phyloP scores from a whole-genome alignment of 2,888 invertebrate species.

The Ptychoptera albimana region DNA sequence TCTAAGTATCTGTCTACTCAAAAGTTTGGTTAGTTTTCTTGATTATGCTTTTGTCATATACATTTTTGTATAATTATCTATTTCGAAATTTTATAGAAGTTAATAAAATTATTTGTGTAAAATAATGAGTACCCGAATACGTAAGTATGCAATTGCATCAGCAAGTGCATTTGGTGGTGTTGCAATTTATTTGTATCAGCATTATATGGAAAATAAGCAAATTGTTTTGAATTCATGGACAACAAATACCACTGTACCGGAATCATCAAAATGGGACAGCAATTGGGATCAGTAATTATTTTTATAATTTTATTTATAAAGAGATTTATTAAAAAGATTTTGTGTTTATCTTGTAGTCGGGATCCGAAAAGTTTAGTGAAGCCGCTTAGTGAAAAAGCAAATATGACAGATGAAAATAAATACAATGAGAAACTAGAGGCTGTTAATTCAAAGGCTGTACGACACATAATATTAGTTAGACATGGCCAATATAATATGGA shows the following conservation, averaged over 20 bases:
- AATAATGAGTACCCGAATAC: too few species aligned
- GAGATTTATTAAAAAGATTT: background rate
- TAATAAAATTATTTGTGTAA: too few species aligned
- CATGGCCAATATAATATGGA: conserved; percentile 86
- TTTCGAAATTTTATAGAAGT: too few species aligned
- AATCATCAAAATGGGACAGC: conserved; percentile 57
- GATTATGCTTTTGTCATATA: too few species aligned
- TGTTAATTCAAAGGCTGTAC: conserved; percentile 32
- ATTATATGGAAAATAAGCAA: conserved; percentile 28
- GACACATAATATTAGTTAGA: conserved; percentile 81
- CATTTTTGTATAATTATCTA: too few species aligned
- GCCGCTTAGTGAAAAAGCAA: conserved; percentile 31
- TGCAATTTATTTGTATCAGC: conserved; percentile 41
- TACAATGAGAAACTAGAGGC: conserved; percentile 50
- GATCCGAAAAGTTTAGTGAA: conserved; percentile 55
- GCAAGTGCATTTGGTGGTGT: conserved; percentile 50
- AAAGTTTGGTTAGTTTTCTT: too few species aligned
- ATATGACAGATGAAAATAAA: conserved; percentile 42
- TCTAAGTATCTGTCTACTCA: too few species aligned
- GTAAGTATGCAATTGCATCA: too few species aligned
- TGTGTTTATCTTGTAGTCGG: conserved; percentile 35
- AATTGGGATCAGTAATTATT: conserved; percentile 75
- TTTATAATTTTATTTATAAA: conserved; percentile 4
- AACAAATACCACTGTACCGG: conserved; percentile 40
- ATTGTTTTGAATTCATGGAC: conserved; percentile 51